Conservation (phyloP, 92 coral and sea anemone genomes). For the Actinostola sp. region DNA sequence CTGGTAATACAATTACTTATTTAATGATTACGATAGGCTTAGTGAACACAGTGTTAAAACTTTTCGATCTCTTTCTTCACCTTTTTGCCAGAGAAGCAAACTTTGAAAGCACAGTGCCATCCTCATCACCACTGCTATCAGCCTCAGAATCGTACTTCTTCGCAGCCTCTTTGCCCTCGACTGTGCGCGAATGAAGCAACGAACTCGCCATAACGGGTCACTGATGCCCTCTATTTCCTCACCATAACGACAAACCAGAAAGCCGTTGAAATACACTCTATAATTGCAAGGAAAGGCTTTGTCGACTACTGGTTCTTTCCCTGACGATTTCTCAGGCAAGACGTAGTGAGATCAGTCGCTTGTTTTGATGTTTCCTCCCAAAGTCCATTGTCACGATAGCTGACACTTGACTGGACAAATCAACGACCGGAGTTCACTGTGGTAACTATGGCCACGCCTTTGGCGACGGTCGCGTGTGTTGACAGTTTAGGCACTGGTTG, state of each 20-base stretch:
- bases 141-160: conserved; percentile 59
- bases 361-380: conserved; percentile 3
- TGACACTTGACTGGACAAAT: conserved; percentile 32
- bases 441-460: conserved; percentile 19
- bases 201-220: conserved; percentile 60
- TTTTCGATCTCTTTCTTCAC: conserved; percentile 6
- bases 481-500: conserved; percentile 16
- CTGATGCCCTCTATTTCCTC: conserved; percentile 3
- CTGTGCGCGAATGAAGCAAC: conserved; percentile 48
- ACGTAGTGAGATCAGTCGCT: conserved; percentile 22
- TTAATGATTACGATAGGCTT: too few relatives aligned
- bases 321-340: not conserved
- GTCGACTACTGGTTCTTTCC: not conserved
- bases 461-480: conserved; percentile 24
- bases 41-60: too few relatives aligned
- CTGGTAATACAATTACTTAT: too few relatives aligned
- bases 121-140: conserved; percentile 31
- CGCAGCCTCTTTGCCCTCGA: conserved; percentile 77
- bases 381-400: not conserved
- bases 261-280: not conserved
- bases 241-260: not conserved
- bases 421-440: conserved; percentile 6
- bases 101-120: not conserved
- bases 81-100: conserved; percentile 26
- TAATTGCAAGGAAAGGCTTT: not conserved